Percentiles rank a stretch among this genome's conserved stretches.
phyloP scores from a whole-genome alignment of 2,113 vertebrate genomes.

The Pomatorhinus ruficollis region DNA sequence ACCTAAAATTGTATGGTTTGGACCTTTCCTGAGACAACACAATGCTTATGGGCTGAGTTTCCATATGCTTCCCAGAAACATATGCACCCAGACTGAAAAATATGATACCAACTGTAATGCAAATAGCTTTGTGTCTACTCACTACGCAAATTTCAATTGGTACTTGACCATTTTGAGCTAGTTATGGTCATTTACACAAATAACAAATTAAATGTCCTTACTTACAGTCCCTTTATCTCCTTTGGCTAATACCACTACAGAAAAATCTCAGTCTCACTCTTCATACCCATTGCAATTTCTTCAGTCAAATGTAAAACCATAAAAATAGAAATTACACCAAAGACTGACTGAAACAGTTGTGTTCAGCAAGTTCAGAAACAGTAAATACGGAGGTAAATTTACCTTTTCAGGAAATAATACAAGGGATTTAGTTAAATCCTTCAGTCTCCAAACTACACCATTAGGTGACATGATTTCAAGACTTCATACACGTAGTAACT shows the following conservation, averaged over 20 bases:
- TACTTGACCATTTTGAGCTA: background rate
- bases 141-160: background rate
- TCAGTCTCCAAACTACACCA: background rate
- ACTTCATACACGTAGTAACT: background rate
- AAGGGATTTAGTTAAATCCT: background rate
- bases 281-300: background rate
- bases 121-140: background rate
- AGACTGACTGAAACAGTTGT: background rate
- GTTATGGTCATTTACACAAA: background rate
- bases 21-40: background rate
- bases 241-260: background rate
- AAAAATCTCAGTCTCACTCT: background rate
- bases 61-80: background rate
- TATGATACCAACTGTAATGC: background rate
- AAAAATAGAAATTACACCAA: background rate
- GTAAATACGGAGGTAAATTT: background rate
- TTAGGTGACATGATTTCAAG: background rate
- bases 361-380: background rate
- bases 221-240: background rate
- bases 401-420: background rate
- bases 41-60: background rate
- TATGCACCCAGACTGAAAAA: background rate
- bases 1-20: background rate
- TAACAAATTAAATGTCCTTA: background rate
- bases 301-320: background rate